Evolutionary conservation across 2,888 invertebrate species (phyloP).

Genomic region (Heliconius ismenius): DNA sequence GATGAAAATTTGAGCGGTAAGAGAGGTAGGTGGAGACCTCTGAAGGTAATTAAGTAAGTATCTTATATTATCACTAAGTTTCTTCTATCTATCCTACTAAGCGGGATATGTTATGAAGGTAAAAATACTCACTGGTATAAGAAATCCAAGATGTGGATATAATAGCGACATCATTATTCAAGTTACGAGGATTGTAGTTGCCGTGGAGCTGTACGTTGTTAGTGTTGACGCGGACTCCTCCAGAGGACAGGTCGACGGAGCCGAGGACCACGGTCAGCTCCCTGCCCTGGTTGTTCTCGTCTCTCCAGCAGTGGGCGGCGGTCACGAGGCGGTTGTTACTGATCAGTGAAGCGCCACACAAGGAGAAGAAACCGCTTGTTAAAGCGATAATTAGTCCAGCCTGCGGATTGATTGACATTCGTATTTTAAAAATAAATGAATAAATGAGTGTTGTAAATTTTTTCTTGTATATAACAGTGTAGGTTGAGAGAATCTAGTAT

Average conservation of each 20-base stretch:
- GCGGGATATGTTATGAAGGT: background rate
- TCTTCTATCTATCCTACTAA: too few relatives aligned
- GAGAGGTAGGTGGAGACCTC: too few relatives aligned
- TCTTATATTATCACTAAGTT: too few relatives aligned
- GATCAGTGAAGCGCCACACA: conserved; percentile 42
- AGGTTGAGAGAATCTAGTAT: background rate
- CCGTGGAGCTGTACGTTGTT: conserved; percentile 35
- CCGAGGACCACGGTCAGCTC: conserved; percentile 42
- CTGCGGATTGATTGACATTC: conserved; percentile 17
- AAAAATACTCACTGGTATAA: conserved; percentile 37
- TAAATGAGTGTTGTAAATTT: too few relatives aligned
- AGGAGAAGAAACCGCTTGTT: conserved; percentile 31
- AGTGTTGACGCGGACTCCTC: conserved; percentile 40
- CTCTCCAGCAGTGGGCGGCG: conserved; percentile 45
- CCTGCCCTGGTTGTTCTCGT: conserved; percentile 31
- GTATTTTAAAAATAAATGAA: too few relatives aligned
- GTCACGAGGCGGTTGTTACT: conserved; percentile 40
- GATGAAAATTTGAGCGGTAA: too few relatives aligned
- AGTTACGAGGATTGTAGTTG: conserved; percentile 31
- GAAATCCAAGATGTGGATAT: conserved; percentile 32
- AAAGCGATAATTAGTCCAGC: conserved; percentile 39
- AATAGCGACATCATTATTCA: conserved; percentile 44
- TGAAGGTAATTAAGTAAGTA: too few relatives aligned
- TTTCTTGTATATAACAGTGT: too few relatives aligned
- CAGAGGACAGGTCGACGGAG: conserved; percentile 37